phyloP scores from a whole-genome alignment of 2,113 vertebrate species.

The Regulus satrapa region DNA sequence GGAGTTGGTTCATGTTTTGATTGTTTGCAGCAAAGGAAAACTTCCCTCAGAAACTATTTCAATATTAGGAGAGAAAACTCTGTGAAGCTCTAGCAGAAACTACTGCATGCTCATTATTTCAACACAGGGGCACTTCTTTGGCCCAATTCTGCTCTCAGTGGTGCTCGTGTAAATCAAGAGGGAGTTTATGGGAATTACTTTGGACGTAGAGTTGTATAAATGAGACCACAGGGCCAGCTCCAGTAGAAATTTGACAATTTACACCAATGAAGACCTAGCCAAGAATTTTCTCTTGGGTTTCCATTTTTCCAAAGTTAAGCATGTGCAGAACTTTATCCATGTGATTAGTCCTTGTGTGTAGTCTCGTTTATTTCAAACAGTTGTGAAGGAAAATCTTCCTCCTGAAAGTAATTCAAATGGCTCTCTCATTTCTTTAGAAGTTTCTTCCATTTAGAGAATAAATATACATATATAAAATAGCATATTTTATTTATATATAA shows the following conservation, averaged over 20 bases:
- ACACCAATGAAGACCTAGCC: conserved; percentile 15
- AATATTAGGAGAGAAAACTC: conserved; percentile 20
- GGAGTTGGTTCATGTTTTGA: background rate
- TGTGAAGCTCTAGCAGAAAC: conserved; percentile 40
- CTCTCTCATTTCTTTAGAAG: background rate
- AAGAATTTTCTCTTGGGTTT: conserved; percentile 35
- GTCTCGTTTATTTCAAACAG: background rate
- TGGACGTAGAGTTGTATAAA: conserved; percentile 34
- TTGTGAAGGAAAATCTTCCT: background rate
- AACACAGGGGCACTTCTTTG: conserved; percentile 23
- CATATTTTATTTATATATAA: background rate
- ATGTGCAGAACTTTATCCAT: background rate
- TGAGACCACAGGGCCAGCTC: conserved; percentile 33
- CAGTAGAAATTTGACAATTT: conserved; percentile 35
- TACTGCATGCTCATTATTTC: conserved; percentile 14
- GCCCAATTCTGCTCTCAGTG: background rate
- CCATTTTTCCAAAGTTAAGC: background rate
- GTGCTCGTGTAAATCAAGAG: conserved; percentile 32
- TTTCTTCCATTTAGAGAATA: background rate
- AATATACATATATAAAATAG: background rate
- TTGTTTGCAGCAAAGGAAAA: conserved; percentile 19
- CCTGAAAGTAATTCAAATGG: background rate
- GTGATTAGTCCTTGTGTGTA: background rate
- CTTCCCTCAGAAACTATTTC: conserved; percentile 35
- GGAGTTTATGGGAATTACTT: conserved; percentile 50